A percentile compares a stretch with the other conserved stretches of the same genome.
phyloP scores from a whole-genome alignment of 2,888 invertebrate species.

The Campaea margaritaria region DNA sequence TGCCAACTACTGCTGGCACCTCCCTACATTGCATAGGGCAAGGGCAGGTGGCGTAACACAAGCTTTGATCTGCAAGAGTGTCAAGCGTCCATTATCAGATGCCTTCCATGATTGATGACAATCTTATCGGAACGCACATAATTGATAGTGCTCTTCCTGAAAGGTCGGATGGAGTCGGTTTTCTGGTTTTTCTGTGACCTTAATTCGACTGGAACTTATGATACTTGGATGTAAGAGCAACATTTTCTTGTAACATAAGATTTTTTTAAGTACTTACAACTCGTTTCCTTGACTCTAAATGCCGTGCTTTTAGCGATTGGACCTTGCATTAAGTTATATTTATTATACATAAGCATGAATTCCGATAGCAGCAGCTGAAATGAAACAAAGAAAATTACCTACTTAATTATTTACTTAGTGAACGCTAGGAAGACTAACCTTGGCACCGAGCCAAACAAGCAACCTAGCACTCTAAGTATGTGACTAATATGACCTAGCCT shows the following conservation, averaged over 20 bases:
- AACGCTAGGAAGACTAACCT: slow-evolving; percentile 33
- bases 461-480: slow-evolving; percentile 33
- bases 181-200: slow-evolving; percentile 10
- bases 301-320: no score
- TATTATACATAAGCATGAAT: background rate
- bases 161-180: background rate
- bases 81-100: slow-evolving; percentile 33
- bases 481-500: slow-evolving; percentile 37
- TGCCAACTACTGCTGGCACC: slow-evolving; percentile 77
- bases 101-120: slow-evolving; percentile 23
- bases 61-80: slow-evolving; percentile 24
- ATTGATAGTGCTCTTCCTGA: slow-evolving; percentile 14
- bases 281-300: no score
- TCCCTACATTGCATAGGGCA: slow-evolving; percentile 63
- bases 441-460: slow-evolving; percentile 36
- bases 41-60: slow-evolving; percentile 41
- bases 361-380: slow-evolving; percentile 3
- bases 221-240: no score
- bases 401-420: slow-evolving; percentile 33
- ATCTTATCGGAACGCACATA: slow-evolving; percentile 3
- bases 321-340: background rate
- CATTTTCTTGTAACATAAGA: no score
- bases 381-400: slow-evolving; percentile 27
- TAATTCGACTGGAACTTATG: background rate
- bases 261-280: no score